Evolutionary conservation across 2,888 invertebrate species (phyloP), one percentile per base, ranked within the genome.

Genomic region (Mythimna albipuncta): DNA sequence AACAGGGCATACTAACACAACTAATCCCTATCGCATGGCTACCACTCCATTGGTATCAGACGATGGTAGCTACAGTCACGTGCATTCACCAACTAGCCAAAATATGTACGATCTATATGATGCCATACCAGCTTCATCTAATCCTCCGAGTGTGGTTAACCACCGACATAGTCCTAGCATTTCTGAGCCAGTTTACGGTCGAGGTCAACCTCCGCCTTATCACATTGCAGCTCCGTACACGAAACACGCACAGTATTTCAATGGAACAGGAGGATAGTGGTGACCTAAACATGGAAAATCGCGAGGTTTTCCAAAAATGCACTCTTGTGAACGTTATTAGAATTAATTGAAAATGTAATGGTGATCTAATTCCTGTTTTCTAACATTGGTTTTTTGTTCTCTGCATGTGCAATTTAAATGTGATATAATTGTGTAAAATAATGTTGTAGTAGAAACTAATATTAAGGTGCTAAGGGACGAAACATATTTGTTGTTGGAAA

Each of bases 141-240:
- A 94, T 85, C 86, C 94, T 64, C 93, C 95, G 16, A 94, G 93
- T 91, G 93, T 94, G 64, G 89, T 91, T 63, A 93, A 92, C 83
- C 95, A 94, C 82, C 91, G 94, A 52, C 95, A 95, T 69, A 96
- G 95, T 84, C 94, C 95, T 50, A 93, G 93, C 65, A 81, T 91
- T 84, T 90, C 95, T 47, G 94, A 95, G 81, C 90, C 94, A 68
- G 90, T 93, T 65, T 95, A 95, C 77, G 89, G 90, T 57, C 90
- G 96, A 77, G 94, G 94, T 62, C 96, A 97, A 87, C 98, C 98
- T 21, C 98, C 98, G 1, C 98, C 98, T 1, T 98, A 98, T 94
- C 98, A 98, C 88, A 98, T 98, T 88, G 98, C 98, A 44, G 98
- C 98, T 38, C 98, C 97, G 5, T 98, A 97, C 89, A 98, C 98